These are phyloP conservation scores for Patiria miniata DNA, from an alignment of 35 echinoderm and acorn worm genomes.

Conservation along the genomic window DNA sequence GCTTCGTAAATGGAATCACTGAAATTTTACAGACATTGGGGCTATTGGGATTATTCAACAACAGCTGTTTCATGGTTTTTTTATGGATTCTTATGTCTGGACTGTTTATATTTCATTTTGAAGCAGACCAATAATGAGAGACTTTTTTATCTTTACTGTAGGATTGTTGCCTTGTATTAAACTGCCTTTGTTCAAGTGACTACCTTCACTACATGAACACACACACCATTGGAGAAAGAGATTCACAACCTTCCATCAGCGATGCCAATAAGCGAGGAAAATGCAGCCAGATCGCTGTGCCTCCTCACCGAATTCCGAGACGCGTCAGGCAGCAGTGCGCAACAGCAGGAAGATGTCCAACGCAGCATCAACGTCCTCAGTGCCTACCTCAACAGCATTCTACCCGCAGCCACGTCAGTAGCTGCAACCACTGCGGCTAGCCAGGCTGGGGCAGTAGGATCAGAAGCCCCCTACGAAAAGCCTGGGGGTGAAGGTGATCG, in stretches of 20 bases:
- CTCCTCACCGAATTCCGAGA: constrained; percentile 58
- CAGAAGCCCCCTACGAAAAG: neutral
- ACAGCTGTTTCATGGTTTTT: too few relatives aligned
- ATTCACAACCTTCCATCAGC: neutral
- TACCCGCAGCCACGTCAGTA: neutral
- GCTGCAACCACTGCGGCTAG: neutral
- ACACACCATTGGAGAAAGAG: neutral
- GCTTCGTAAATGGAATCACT: too few relatives aligned
- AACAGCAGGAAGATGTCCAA: constrained; percentile 48
- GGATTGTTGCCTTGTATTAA: too few relatives aligned
- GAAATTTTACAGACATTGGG: too few relatives aligned
- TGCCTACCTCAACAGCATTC: constrained; percentile 52
- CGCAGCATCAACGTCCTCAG: constrained; percentile 49
- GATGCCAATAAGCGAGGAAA: constrained; percentile 74
- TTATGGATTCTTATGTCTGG: too few relatives aligned
- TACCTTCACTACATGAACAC: neutral
- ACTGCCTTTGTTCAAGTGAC: too few relatives aligned
- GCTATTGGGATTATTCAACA: too few relatives aligned
- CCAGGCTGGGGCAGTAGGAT: neutral
- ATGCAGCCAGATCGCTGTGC: constrained; percentile 53
- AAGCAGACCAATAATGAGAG: too few relatives aligned
- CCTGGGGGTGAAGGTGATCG: neutral
- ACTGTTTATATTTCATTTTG: too few relatives aligned
- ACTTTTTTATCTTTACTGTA: too few relatives aligned
- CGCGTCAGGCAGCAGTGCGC: constrained; percentile 36